A percentile compares a stretch with the other conserved stretches of the same genome.
phyloP scores from a whole-genome alignment of 2,888 invertebrate species.

The Ophioninae sp. region DNA sequence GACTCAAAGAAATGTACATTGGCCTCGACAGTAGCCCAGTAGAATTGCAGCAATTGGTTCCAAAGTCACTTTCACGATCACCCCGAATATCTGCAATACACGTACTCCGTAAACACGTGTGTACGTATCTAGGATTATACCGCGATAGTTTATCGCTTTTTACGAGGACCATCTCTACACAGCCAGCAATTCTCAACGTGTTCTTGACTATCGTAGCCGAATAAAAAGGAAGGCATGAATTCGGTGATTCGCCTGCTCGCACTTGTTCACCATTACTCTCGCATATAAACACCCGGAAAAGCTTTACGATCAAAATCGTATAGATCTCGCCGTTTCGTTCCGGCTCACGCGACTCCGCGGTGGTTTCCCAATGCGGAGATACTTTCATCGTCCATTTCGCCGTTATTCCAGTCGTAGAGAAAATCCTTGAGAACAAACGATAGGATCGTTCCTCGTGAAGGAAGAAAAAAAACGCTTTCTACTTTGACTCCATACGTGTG shows the following conservation, averaged over 20 bases:
- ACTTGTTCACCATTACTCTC: conserved; percentile 23
- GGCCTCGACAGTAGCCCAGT: neutral
- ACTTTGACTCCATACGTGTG: neutral
- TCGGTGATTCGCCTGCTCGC: conserved; percentile 28
- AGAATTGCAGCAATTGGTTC: neutral
- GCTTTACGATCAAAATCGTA: conserved; percentile 61
- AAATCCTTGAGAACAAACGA: conserved; percentile 49
- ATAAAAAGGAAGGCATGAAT: conserved; percentile 30
- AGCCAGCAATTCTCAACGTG: conserved; percentile 32
- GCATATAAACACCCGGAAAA: conserved; percentile 42
- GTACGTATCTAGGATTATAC: conserved; percentile 5
- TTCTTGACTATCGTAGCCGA: conserved; percentile 4
- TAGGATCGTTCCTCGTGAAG: conserved; percentile 17
- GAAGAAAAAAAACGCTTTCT: conserved; percentile 5
- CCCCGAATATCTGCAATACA: neutral
- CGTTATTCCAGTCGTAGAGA: conserved; percentile 41
- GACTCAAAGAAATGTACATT: neutral
- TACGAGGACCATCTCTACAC: conserved; percentile 46
- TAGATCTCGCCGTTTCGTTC: conserved; percentile 53
- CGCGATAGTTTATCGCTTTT: conserved; percentile 51
- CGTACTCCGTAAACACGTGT: neutral
- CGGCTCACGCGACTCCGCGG: conserved; percentile 14
- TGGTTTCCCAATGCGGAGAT: conserved; percentile 19
- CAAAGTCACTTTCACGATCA: neutral
- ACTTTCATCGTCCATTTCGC: conserved; percentile 40